Conservation (phyloP, 2,888 invertebrate species). For the Sminthurides aquaticus region DNA sequence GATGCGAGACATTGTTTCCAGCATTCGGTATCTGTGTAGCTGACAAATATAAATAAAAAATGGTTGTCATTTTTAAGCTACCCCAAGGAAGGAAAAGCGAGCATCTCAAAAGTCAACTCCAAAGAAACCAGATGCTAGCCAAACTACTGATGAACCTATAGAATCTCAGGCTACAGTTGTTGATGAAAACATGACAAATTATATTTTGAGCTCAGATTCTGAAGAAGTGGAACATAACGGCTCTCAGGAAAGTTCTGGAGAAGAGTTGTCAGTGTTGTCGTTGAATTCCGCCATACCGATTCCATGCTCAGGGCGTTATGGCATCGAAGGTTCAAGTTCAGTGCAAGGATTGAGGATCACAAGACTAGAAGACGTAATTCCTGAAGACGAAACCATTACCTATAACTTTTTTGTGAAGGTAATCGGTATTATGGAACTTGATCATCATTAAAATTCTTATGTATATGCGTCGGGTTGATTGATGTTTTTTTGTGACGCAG, state of each 20-base stretch:
- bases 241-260: not conserved
- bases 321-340: not conserved
- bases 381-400: not conserved
- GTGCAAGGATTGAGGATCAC: not conserved
- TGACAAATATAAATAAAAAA: too few relatives aligned
- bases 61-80: too few relatives aligned
- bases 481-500: too few relatives aligned
- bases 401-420: not conserved
- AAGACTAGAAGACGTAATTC: not conserved
- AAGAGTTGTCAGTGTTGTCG: not conserved
- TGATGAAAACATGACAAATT: not conserved
- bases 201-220: not conserved
- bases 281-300: not conserved
- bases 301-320: not conserved
- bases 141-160: too few relatives aligned
- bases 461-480: too few relatives aligned
- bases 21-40: too few relatives aligned
- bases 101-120: too few relatives aligned
- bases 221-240: not conserved
- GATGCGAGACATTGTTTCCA: too few relatives aligned
- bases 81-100: too few relatives aligned
- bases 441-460: too few relatives aligned
- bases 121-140: too few relatives aligned
- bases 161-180: constrained; percentile 1
- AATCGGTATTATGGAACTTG: too few relatives aligned